Evolutionary conservation across 2,113 vertebrate genomes (phyloP).

Genomic region (Podilymbus podiceps): DNA sequence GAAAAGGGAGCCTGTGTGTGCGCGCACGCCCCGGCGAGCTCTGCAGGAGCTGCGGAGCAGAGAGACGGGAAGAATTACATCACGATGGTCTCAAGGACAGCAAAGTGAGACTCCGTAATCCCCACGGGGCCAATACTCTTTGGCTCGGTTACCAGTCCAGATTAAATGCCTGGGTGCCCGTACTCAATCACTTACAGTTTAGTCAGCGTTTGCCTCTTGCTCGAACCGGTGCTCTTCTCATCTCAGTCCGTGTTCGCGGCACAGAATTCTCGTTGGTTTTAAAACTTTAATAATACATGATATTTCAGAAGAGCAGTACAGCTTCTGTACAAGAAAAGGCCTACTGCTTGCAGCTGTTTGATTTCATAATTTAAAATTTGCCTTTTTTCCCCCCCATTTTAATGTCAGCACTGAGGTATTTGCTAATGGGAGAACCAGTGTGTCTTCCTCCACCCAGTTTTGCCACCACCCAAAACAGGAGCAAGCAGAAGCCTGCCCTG

Average conservation of each 20-base stretch:
- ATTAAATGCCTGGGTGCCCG: background rate
- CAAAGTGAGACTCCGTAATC: background rate
- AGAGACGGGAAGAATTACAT: background rate
- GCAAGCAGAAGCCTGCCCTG: constrained; percentile 28
- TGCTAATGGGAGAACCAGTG: background rate
- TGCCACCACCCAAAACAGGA: background rate
- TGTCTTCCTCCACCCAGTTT: constrained; percentile 25
- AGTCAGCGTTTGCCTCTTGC: background rate
- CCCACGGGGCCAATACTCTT: background rate
- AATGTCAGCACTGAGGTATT: background rate
- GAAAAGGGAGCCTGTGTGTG: background rate
- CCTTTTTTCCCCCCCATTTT: background rate
- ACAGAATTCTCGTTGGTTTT: background rate
- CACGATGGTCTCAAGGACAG: background rate
- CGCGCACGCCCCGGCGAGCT: background rate
- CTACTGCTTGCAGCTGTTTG: background rate
- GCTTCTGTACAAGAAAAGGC: background rate
- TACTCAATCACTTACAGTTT: background rate
- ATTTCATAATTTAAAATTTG: background rate
- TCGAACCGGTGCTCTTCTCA: background rate
- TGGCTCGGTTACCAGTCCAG: background rate
- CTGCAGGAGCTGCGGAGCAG: background rate
- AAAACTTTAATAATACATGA: background rate
- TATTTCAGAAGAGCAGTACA: background rate
- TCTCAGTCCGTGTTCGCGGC: background rate